A percentile compares a stretch with the other conserved stretches of the same genome.
These are phyloP conservation scores for Chrysodeixis includens DNA, from an alignment of 2,888 invertebrate genomes.

Conservation along the genomic window DNA sequence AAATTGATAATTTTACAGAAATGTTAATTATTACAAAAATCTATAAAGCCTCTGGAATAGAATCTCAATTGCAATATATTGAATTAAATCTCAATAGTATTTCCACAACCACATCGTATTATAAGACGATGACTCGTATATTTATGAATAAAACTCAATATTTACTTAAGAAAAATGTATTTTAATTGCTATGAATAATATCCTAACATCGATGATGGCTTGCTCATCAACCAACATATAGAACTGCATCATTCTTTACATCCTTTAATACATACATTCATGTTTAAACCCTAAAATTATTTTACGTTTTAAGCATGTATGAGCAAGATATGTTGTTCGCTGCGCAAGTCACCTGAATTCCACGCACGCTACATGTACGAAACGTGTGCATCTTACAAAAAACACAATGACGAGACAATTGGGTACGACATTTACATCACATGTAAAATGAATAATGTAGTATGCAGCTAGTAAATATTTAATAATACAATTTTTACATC, in stretches of 20 bases:
- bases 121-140: constrained; percentile 29
- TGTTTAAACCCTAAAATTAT: background rate
- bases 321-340: background rate
- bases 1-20: background rate
- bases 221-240: background rate
- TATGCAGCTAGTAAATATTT: constrained; percentile 24
- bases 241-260: background rate
- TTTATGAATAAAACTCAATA: constrained; percentile 53
- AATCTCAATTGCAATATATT: background rate
- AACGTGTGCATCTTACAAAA: constrained; percentile 29
- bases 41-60: background rate
- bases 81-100: constrained; percentile 18
- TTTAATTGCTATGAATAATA: constrained; percentile 45
- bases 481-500: constrained; percentile 17
- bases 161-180: constrained; percentile 40
- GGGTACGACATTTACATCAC: constrained; percentile 5
- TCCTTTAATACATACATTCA: background rate
- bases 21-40: no score
- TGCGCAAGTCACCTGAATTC: constrained; percentile 18
- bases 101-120: constrained; percentile 4
- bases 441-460: constrained; percentile 16
- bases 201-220: constrained; percentile 13
- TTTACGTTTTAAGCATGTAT: background rate
- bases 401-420: constrained; percentile 32
- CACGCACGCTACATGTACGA: constrained; percentile 28